Evolutionary conservation across 2,888 invertebrate genomes (phyloP), one percentile per base, ranked within the genome.

Genomic region (Prostheceraeus crozeri): DNA sequence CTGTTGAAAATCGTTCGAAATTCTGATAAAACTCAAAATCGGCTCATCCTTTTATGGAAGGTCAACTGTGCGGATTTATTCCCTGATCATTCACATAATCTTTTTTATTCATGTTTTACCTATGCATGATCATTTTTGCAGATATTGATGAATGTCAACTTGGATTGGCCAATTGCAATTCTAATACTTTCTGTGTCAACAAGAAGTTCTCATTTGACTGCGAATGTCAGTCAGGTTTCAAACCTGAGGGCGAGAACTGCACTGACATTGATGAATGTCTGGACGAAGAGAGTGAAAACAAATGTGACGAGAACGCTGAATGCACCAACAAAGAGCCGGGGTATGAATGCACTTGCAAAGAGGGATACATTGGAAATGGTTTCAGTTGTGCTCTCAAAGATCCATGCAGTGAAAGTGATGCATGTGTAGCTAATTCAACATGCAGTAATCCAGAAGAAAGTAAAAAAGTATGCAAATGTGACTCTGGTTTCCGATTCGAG

Each of bases 191-290:
- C 21, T 73, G 73, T 61, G 57, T 57, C 1, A 72, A 73, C 63
- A 62, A 59, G 1, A 66, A 65, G 1, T 72, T 72, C 6, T 59
- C 65, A 10, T 73, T 66, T 57, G 55, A 61, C 25, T 73, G 73
- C 60, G 63, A 63, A 3, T 73, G 73, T 60, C 64, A 68, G 19
- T 55, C 57, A 1, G 73, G 72, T 1, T 59, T 35, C 14, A 10
- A 25, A 27, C 59, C 59, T 1, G 54, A 64, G 30, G 63, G 63
- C 3, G 35, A 46, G 6, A 35, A 19, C 3, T 62, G 62, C 35
- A 36, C 19, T 28, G 62, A 62, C 33, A 51, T 57, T 27, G 48
- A 62, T 36, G 62, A 62, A 25, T 62, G 62, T 35, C 40, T n/a
- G 1, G 31, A 59, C 16, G 35, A 30, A 14, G 31, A 25, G 14